Percentiles rank a stretch among this genome's conserved stretches.
phyloP scores from a whole-genome alignment of 2,797 vertebrate genomes.

The Moxostoma hubbsi region DNA sequence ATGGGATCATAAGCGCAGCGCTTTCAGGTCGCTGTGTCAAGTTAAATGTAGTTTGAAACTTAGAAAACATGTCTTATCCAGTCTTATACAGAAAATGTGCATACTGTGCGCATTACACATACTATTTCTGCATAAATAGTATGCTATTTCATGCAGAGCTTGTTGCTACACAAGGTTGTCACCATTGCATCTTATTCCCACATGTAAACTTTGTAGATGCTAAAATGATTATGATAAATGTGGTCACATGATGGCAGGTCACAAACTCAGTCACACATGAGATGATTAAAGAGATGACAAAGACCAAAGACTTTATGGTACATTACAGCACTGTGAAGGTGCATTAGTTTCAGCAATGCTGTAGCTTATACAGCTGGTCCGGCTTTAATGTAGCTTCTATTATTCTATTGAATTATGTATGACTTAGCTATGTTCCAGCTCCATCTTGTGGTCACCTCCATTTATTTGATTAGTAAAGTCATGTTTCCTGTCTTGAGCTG shows the following conservation, averaged over 20 bases:
- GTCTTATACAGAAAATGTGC: too few species aligned
- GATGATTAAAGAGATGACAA: too few species aligned
- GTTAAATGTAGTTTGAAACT: too few species aligned
- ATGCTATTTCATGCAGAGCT: too few species aligned
- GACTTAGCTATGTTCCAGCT: conserved; percentile 10
- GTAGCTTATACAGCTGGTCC: neutral
- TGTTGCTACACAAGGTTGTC: neutral
- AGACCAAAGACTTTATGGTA: neutral
- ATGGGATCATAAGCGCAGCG: too few species aligned
- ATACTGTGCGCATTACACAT: too few species aligned
- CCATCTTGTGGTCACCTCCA: neutral
- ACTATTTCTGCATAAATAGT: too few species aligned
- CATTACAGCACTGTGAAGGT: conserved; percentile 10
- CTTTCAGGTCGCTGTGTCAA: too few species aligned
- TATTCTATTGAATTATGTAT: conserved; percentile 11
- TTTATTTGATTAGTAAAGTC: neutral
- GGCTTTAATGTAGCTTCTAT: neutral
- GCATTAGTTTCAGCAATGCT: neutral
- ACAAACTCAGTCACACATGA: neutral
- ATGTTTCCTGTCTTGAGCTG: too few species aligned
- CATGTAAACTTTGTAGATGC: neutral
- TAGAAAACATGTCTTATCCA: too few species aligned
- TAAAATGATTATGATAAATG: neutral
- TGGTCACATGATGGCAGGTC: conserved; percentile 23
- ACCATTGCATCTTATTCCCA: neutral